A percentile compares a stretch with the other conserved stretches of the same genome.
Evolutionary conservation across 2,888 invertebrate species (phyloP).

Genomic region (Unio pictorum): DNA sequence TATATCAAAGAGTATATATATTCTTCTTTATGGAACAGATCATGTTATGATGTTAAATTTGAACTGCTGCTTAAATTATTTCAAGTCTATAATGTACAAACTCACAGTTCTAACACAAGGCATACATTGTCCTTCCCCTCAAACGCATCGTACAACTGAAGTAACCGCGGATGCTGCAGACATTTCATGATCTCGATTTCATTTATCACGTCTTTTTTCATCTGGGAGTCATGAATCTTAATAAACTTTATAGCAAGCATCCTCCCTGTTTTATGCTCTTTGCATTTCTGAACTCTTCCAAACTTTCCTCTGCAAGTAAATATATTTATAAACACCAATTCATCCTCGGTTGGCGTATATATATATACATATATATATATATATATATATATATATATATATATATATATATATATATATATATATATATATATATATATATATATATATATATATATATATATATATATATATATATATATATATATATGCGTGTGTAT

Average conservation of each 20-base stretch:
- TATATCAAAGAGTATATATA: too few relatives aligned
- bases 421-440: too few relatives aligned
- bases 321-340: conserved; percentile 3
- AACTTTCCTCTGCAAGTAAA: conserved; percentile 89
- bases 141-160: conserved; percentile 98
- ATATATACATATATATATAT: too few relatives aligned
- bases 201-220: conserved; percentile 88
- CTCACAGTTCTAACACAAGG: conserved; percentile 98
- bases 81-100: conserved; percentile 53
- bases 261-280: conserved; percentile 85
- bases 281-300: conserved; percentile 94
- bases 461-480: too few relatives aligned
- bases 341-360: too few relatives aligned
- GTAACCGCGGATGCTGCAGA: conserved; percentile 93
- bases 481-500: too few relatives aligned
- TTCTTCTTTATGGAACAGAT: too few relatives aligned
- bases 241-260: conserved; percentile 95
- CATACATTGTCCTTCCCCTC: conserved; percentile 88
- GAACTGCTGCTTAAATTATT: neutral
- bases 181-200: conserved; percentile 97
- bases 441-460: too few relatives aligned
- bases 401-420: too few relatives aligned
- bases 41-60: too few relatives aligned
- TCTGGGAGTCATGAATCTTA: conserved; percentile 87
- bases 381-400: too few relatives aligned